phyloP scores from a whole-genome alignment of 2,888 invertebrate species.

The Molanna angustata region DNA sequence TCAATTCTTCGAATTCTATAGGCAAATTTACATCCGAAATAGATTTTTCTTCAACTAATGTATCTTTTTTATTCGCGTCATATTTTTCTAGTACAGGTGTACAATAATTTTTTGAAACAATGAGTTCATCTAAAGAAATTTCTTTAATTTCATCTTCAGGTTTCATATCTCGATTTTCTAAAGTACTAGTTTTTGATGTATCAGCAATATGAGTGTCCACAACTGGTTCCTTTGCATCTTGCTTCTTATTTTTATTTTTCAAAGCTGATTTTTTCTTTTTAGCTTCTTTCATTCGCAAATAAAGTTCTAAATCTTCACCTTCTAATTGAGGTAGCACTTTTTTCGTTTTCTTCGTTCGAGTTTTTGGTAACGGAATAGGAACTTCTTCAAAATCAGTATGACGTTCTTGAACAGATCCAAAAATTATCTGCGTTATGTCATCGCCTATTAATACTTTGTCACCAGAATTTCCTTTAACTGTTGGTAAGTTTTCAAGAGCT shows the following conservation, averaged over 20 bases:
- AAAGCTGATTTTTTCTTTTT: constrained; percentile 38
- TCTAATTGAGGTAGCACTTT: constrained; percentile 20
- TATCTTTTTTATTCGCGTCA: no score
- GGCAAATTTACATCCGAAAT: no score
- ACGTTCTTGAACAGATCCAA: constrained; percentile 61
- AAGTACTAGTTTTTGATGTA: no score
- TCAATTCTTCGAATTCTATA: no score
- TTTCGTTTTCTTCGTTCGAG: constrained; percentile 25
- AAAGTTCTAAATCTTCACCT: constrained; percentile 27
- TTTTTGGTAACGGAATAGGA: constrained; percentile 8
- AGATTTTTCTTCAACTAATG: no score
- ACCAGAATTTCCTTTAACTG: background rate
- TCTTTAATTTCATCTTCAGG: no score
- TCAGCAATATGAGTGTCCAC: no score
- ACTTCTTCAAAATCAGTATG: constrained; percentile 8
- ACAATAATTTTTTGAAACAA: no score
- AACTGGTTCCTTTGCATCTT: background rate
- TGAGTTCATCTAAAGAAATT: no score
- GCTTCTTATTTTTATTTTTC: constrained; percentile 23
- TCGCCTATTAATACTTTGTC: constrained; percentile 26
- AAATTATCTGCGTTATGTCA: constrained; percentile 56
- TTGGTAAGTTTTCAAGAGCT: background rate
- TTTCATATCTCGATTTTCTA: no score
- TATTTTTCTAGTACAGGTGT: no score
- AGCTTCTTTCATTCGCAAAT: constrained; percentile 34